A percentile compares a stretch with the other conserved stretches of the same genome.
Conservation (phyloP, 2,797 vertebrate species). For the Mormyrops attenuatus region DNA sequence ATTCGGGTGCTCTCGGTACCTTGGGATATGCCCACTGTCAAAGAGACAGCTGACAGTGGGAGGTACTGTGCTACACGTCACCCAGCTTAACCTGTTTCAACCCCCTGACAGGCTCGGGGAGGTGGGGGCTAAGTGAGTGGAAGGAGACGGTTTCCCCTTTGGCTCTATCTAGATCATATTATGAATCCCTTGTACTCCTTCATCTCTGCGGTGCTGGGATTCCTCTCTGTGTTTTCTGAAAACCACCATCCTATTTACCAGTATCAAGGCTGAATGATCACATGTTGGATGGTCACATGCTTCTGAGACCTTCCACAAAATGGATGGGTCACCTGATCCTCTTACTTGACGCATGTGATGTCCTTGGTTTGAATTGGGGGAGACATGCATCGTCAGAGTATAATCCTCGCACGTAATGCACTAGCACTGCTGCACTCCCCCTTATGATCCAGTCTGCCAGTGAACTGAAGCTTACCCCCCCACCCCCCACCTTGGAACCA, state of each 20-base stretch:
- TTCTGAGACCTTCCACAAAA: conserved; percentile 12
- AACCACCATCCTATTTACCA: neutral
- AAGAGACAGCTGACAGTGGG: conserved; percentile 1
- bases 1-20: neutral
- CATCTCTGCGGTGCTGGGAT: neutral
- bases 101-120: conserved; percentile 29
- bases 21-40: neutral
- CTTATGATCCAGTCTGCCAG: neutral
- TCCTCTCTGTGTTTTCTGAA: neutral
- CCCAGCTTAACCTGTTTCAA: conserved; percentile 19
- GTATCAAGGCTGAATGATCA: neutral
- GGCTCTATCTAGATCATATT: neutral
- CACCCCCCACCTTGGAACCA: neutral
- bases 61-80: neutral
- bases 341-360: neutral
- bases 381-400: neutral
- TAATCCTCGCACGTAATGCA: conserved; percentile 1
- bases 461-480: neutral
- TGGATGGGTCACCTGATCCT: neutral
- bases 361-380: neutral
- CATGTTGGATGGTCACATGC: conserved; percentile 26
- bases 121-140: conserved; percentile 30
- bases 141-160: conserved; percentile 29
- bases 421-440: neutral
- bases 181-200: neutral